Percentiles rank a stretch among this genome's conserved stretches.
phyloP scores from a whole-genome alignment of 2,888 invertebrate species.

The Strigamia transsilvanica region DNA sequence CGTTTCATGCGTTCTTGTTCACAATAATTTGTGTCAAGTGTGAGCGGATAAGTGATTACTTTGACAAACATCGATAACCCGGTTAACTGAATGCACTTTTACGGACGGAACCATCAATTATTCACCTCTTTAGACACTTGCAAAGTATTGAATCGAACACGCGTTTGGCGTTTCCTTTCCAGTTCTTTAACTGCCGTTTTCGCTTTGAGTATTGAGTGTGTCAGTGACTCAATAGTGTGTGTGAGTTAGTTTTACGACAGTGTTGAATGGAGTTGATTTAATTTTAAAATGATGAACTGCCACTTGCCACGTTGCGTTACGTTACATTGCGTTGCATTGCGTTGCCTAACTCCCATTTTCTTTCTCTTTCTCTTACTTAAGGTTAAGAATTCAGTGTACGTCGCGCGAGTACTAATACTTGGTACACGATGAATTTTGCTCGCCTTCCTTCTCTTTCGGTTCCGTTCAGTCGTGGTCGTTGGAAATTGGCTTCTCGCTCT shows the following conservation, averaged over 20 bases:
- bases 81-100: no score
- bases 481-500: constrained; percentile 23
- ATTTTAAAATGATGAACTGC: constrained; percentile 3
- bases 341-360: neutral
- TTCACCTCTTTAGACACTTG: neutral
- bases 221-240: no score
- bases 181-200: no score
- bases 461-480: neutral
- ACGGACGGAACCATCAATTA: neutral
- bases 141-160: neutral
- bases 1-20: no score
- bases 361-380: neutral
- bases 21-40: no score
- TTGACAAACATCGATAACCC: no score
- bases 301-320: no score
- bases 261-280: constrained; percentile 30
- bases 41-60: no score
- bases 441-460: neutral
- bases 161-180: no score
- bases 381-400: constrained; percentile 16
- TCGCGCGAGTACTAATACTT: constrained; percentile 36
- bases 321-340: neutral
- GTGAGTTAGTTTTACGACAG: neutral
- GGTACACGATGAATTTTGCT: constrained; percentile 19
- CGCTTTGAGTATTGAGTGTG: neutral